These are phyloP conservation scores for Tyria jacobaeae DNA, from an alignment of 2,888 invertebrate species.

Conservation along the genomic window DNA sequence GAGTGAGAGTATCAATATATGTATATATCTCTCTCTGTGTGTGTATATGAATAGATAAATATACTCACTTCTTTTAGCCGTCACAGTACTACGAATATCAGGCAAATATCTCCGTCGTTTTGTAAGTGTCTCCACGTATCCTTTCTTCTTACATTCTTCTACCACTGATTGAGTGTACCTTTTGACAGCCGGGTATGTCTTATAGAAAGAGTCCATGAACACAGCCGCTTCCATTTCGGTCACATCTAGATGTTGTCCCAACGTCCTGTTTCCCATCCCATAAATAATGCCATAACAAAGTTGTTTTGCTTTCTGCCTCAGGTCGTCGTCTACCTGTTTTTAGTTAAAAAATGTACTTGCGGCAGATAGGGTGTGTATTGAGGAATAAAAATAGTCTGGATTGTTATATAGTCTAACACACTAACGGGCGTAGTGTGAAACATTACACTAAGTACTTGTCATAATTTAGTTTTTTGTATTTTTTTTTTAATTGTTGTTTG, in stretches of 20 bases:
- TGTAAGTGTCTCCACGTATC: conserved; percentile 94
- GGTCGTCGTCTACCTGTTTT: conserved; percentile 88
- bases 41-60: neutral
- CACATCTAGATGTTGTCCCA: conserved; percentile 93
- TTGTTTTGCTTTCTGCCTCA: conserved; percentile 95
- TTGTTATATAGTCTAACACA: too few relatives aligned
- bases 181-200: conserved; percentile 90
- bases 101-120: conserved; percentile 93
- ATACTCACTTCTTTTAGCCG: conserved; percentile 86
- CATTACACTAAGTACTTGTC: too few relatives aligned
- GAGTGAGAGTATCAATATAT: too few relatives aligned
- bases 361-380: too few relatives aligned
- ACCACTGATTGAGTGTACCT: conserved; percentile 84
- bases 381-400: too few relatives aligned
- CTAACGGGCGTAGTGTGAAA: too few relatives aligned
- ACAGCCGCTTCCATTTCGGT: conserved; percentile 91
- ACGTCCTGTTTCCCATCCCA: conserved; percentile 95
- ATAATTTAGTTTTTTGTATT: too few relatives aligned
- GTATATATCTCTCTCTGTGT: too few relatives aligned
- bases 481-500: too few relatives aligned
- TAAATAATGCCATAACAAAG: conserved; percentile 99
- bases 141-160: conserved; percentile 89
- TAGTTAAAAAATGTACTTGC: too few relatives aligned
- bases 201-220: conserved; percentile 94
- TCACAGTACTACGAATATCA: conserved; percentile 88